Conservation (phyloP, 2,888 invertebrate genomes). For the Catocala nupta region DNA sequence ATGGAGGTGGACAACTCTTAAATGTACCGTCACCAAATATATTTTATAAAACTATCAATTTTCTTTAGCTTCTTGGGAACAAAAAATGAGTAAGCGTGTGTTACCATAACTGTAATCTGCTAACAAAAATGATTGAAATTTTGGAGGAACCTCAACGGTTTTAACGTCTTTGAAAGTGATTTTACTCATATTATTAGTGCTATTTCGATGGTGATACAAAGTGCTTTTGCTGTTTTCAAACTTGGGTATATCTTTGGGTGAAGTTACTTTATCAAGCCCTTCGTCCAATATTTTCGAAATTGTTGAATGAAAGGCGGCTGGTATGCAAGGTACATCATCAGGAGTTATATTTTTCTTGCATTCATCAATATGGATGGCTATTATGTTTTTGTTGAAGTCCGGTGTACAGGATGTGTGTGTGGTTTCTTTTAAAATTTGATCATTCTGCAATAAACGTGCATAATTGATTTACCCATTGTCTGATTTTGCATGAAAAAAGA, state of each 20-base stretch:
- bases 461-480: too few species aligned
- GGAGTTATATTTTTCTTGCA: conserved; percentile 22
- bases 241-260: conserved; percentile 12
- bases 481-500: too few species aligned
- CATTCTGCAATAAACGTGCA: too few species aligned
- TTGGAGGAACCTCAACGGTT: conserved; percentile 12
- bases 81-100: conserved; percentile 22
- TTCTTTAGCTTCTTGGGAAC: conserved; percentile 18
- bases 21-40: conserved; percentile 24
- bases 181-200: conserved; percentile 12
- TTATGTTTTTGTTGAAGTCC: conserved; percentile 16
- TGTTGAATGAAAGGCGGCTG: conserved; percentile 15
- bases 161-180: conserved; percentile 14
- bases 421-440: conserved; percentile 18
- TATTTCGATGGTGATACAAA: conserved; percentile 17
- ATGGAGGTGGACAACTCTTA: conserved; percentile 21
- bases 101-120: conserved; percentile 20
- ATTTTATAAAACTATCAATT: conserved; percentile 18
- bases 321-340: conserved; percentile 21
- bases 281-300: conserved; percentile 23
- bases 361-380: conserved; percentile 20
- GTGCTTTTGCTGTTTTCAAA: conserved; percentile 19
- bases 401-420: conserved; percentile 5
- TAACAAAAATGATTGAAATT: conserved; percentile 18
- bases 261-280: conserved; percentile 16